These are phyloP conservation scores for Corythoichthys haematopterus DNA, from an alignment of 2,113 vertebrate species.

Conservation along the genomic window DNA sequence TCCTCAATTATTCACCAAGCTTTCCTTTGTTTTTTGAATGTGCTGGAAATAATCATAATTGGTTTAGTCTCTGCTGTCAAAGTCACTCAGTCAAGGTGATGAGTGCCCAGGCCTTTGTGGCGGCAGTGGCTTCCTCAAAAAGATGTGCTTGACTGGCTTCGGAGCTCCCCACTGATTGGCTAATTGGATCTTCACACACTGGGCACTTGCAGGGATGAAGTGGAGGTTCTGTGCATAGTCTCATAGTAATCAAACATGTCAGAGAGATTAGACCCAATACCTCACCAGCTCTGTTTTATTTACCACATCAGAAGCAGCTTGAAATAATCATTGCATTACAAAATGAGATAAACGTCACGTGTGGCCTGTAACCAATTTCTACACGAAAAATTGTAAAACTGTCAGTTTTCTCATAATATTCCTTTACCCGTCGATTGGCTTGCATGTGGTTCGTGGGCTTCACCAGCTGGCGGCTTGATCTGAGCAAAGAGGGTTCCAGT, in stretches of 20 bases:
- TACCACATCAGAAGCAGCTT: constrained; percentile 9
- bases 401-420: constrained; percentile 9
- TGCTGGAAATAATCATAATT: constrained; percentile 76
- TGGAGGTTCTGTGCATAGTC: constrained; percentile 52
- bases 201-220: constrained; percentile 71
- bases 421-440: constrained; percentile 6
- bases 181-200: constrained; percentile 94
- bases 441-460: constrained; percentile 14
- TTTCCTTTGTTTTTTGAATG: constrained; percentile 66
- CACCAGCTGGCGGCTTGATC: constrained; percentile 33
- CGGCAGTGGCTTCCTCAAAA: constrained; percentile 68
- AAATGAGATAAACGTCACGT: constrained; percentile 11
- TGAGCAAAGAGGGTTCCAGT: constrained; percentile 19
- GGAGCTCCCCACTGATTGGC: constrained; percentile 73
- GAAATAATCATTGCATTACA: neutral
- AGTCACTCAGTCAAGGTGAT: constrained; percentile 54
- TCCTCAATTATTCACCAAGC: constrained; percentile 38
- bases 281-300: constrained; percentile 20
- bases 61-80: constrained; percentile 77
- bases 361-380: constrained; percentile 1
- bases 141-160: constrained; percentile 78
- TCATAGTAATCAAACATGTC: constrained; percentile 78
- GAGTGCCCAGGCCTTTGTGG: constrained; percentile 55
- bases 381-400: neutral
- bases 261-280: constrained; percentile 66